phyloP scores from a whole-genome alignment of 2,113 vertebrate species.

The Cisticola juncidis region DNA sequence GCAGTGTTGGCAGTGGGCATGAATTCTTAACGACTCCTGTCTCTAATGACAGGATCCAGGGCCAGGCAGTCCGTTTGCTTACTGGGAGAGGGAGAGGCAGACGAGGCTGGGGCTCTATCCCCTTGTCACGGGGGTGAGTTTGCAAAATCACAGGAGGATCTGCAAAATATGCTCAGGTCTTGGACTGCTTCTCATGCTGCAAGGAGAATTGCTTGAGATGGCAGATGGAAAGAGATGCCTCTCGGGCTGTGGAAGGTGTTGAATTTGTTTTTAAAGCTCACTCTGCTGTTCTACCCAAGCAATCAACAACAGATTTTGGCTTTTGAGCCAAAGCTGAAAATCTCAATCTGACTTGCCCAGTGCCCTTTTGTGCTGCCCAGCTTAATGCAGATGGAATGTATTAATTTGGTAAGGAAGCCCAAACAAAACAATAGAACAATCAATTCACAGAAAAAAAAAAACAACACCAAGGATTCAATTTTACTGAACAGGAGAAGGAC shows the following conservation, averaged over 20 bases:
- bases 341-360: background rate
- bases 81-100: background rate
- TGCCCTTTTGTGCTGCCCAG: background rate
- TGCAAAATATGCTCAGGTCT: conserved; percentile 9
- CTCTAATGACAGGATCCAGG: conserved; percentile 26
- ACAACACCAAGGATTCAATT: background rate
- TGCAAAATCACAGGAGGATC: conserved; percentile 6
- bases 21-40: conserved; percentile 59
- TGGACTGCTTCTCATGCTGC: background rate
- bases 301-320: background rate
- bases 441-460: background rate
- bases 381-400: background rate
- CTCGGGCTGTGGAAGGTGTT: background rate
- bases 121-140: background rate
- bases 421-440: background rate
- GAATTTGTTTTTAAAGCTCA: conserved; percentile 11
- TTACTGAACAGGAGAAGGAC: background rate
- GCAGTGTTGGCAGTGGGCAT: conserved; percentile 51
- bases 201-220: background rate
- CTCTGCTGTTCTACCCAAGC: background rate
- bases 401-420: background rate
- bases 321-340: conserved; percentile 12
- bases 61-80: conserved; percentile 10
- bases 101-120: background rate
- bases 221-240: conserved; percentile 4